phyloP scores from a whole-genome alignment of 2,888 invertebrate genomes.

The Cremastinae sp. region DNA sequence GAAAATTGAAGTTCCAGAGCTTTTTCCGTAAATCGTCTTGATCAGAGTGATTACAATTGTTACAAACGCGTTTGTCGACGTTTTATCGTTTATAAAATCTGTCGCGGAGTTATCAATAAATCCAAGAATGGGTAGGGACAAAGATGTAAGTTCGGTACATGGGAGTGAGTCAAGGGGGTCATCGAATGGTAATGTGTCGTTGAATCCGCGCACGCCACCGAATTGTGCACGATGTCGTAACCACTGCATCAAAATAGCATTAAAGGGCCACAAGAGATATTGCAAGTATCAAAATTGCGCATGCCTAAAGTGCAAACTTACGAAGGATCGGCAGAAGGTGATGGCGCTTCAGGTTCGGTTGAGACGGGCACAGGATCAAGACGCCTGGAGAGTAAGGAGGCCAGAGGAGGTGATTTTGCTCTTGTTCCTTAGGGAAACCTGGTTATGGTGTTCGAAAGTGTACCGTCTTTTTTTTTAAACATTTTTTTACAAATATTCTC shows the following conservation, averaged over 20 bases:
- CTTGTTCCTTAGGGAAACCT: slow-evolving; percentile 63
- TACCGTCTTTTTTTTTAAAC: slow-evolving; percentile 4
- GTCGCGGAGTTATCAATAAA: slow-evolving; percentile 44
- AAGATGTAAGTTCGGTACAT: slow-evolving; percentile 50
- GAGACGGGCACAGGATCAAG: slow-evolving; percentile 91
- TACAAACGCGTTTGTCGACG: neutral
- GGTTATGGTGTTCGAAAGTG: slow-evolving; percentile 53
- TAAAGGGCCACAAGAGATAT: slow-evolving; percentile 96
- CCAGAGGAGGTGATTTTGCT: slow-evolving; percentile 67
- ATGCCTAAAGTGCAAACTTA: slow-evolving; percentile 93
- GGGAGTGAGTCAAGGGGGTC: slow-evolving; percentile 50
- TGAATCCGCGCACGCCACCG: slow-evolving; percentile 82
- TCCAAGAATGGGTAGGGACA: slow-evolving; percentile 61
- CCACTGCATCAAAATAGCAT: slow-evolving; percentile 92
- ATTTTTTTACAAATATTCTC: slow-evolving; percentile 28
- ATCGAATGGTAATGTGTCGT: slow-evolving; percentile 37
- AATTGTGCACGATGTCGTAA: slow-evolving; percentile 96
- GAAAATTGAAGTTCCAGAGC: too few relatives aligned
- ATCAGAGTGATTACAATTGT: neutral
- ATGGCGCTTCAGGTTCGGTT: slow-evolving; percentile 95
- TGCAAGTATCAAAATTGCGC: slow-evolving; percentile 92
- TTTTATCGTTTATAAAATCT: neutral
- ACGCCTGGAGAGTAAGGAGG: slow-evolving; percentile 81
- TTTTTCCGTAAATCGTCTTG: neutral
- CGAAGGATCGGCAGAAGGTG: slow-evolving; percentile 92